Base-by-base conservation (phyloP, 2,888 invertebrate species). In the Willowsia nigromaculata region DNA sequence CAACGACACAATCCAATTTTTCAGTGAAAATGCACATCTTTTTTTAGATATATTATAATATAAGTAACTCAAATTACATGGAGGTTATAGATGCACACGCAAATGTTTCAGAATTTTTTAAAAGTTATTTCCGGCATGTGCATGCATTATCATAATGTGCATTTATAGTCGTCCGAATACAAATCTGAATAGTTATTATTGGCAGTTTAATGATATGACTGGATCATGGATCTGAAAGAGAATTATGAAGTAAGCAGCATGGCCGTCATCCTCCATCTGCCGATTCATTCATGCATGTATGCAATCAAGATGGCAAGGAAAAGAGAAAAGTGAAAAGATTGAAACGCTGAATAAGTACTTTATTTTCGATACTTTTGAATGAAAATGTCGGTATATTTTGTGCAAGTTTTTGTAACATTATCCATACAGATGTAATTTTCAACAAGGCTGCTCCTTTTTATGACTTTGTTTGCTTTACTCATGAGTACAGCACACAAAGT, bases 361-460 rank as follows among this genome's bases (percentile, higher is more conserved):
- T 50, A 50, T 50, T 37, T 37, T 37, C 37, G 5, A 9, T 37
- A 37, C 4, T 9, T 37, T n/a, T n/a, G n/a, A n/a, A n/a, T n/a
- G n/a, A n/a, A n/a, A n/a, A n/a, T n/a, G n/a, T n/a, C n/a, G n/a
- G n/a, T n/a, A n/a, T n/a, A n/a, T n/a, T n/a, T n/a, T n/a, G n/a
- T n/a, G 11, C 11, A 40, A 40, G 40, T 40, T 40, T 40, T 7
- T 50, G 50, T n/a, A 50, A 50, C 50, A 9, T 3, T 50, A 50
- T 15, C 15, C 50, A 3, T 50, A 59, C 84, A 84, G 56, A 74
- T 83, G 83, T 68, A 83, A 83, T 40, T 68, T 83, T 83, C 50
- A 68, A 68, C 50, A 30, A 68, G 53, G 50, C 13, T 68, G 83
- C 47, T 37, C n/a, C 53, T 47, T 83, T 68, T 62, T 30, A 50